Evolutionary conservation across 2,113 vertebrate species (phyloP).

Genomic region (Tapirus terrestris): DNA sequence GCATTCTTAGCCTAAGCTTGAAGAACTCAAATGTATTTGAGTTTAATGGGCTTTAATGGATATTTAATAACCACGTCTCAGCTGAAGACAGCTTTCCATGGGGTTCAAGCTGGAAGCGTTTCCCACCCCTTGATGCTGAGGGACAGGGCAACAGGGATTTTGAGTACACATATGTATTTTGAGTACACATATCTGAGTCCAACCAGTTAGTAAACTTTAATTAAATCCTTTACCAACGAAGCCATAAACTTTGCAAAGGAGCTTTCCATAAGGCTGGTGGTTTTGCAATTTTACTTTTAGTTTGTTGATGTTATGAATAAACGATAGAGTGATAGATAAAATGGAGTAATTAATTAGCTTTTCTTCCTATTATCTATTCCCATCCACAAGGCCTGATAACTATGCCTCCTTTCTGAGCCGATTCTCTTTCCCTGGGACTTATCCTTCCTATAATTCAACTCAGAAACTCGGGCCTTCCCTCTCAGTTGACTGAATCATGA

Average conservation of each 20-base stretch:
- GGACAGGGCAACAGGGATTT: rapidly evolving
- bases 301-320: neutral
- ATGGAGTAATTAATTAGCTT: no score
- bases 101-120: neutral
- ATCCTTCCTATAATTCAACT: neutral
- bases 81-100: no score
- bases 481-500: neutral
- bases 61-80: neutral
- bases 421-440: neutral
- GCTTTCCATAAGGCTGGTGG: neutral
- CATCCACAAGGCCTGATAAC: rapidly evolving
- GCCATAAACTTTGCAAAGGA: neutral
- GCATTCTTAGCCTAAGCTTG: neutral
- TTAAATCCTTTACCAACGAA: neutral
- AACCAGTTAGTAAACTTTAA: neutral
- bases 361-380: neutral
- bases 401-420: neutral
- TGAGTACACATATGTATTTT: no score
- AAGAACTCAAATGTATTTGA: neutral
- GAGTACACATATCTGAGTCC: neutral
- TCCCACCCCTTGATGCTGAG: neutral
- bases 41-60: slow-evolving; percentile 74
- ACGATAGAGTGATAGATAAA: neutral
- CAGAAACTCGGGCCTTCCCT: neutral
- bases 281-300: neutral